phyloP scores from a whole-genome alignment of 2,888 invertebrate species.

The Sinotaia quadrata region DNA sequence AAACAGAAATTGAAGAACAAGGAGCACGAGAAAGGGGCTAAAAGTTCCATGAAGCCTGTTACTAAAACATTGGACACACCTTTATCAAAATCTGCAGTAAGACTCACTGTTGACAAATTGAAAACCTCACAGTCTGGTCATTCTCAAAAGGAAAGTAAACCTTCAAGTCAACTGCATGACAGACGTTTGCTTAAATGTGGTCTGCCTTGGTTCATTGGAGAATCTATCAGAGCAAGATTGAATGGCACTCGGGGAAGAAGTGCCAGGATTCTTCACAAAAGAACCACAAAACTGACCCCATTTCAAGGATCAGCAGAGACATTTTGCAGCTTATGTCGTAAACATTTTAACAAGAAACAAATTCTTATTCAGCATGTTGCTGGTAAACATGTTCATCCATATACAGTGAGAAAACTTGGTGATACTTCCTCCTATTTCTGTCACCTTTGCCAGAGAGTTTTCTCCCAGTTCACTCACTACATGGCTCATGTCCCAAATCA shows the following conservation, averaged over 20 bases:
- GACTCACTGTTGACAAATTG: neutral
- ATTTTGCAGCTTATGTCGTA: conserved; percentile 27
- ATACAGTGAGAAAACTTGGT: conserved; percentile 29
- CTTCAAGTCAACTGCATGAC: too few relatives aligned
- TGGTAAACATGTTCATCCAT: conserved; percentile 35
- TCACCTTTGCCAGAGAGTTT: conserved; percentile 38
- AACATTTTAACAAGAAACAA: conserved; percentile 18
- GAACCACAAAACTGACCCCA: neutral
- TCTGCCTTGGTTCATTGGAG: neutral
- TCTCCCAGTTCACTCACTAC: conserved; percentile 35
- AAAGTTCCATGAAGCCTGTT: neutral
- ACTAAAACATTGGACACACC: neutral
- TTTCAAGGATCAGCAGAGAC: neutral
- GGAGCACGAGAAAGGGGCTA: neutral
- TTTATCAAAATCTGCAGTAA: neutral
- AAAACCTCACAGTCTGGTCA: neutral
- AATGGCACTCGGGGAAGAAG: neutral
- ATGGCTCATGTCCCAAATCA: conserved; percentile 42
- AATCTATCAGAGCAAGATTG: neutral
- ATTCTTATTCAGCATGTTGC: conserved; percentile 38
- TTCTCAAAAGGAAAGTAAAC: neutral
- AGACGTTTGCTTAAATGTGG: neutral
- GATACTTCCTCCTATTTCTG: conserved; percentile 34
- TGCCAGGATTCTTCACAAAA: neutral
- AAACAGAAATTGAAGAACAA: neutral